A percentile compares a stretch with the other conserved stretches of the same genome.
Evolutionary conservation across 2,797 vertebrate genomes (phyloP).

Genomic region (Taenioides sp.): DNA sequence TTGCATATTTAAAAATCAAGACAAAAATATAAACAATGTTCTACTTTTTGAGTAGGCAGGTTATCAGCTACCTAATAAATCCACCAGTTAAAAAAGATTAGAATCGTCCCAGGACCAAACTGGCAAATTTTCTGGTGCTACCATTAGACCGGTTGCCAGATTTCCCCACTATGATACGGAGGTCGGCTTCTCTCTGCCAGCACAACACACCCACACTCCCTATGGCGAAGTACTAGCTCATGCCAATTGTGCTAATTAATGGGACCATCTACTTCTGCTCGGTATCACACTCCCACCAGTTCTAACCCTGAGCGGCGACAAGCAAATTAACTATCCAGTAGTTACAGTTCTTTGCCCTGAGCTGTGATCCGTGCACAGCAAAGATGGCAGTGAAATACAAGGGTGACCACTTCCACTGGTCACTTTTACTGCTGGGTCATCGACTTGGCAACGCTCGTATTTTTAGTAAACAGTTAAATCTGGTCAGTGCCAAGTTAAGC

Average conservation of each 20-base stretch:
- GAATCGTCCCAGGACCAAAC: constrained; percentile 30
- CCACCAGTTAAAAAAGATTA: constrained; percentile 12
- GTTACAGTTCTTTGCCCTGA: constrained; percentile 46
- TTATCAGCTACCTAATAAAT: not conserved
- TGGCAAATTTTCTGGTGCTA: constrained; percentile 33
- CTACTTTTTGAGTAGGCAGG: not conserved
- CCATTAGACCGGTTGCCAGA: constrained; percentile 34
- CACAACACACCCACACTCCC: constrained; percentile 54
- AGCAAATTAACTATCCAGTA: constrained; percentile 59
- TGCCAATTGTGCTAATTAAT: constrained; percentile 78
- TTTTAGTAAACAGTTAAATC: constrained; percentile 70
- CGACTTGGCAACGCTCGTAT: constrained; percentile 49
- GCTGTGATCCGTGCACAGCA: constrained; percentile 44
- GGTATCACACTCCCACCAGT: constrained; percentile 54
- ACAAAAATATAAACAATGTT: not conserved
- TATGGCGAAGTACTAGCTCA: constrained; percentile 55
- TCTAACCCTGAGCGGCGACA: constrained; percentile 47
- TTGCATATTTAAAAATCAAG: not conserved
- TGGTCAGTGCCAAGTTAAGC: constrained; percentile 63
- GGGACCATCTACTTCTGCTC: constrained; percentile 54
- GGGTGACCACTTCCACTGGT: constrained; percentile 65
- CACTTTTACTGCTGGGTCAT: constrained; percentile 69
- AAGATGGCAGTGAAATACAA: constrained; percentile 47
- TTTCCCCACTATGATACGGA: constrained; percentile 47
- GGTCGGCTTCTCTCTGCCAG: constrained; percentile 63